Conservation (phyloP, 1,140 invertebrate genomes). For the Solenopsis fugax region DNA sequence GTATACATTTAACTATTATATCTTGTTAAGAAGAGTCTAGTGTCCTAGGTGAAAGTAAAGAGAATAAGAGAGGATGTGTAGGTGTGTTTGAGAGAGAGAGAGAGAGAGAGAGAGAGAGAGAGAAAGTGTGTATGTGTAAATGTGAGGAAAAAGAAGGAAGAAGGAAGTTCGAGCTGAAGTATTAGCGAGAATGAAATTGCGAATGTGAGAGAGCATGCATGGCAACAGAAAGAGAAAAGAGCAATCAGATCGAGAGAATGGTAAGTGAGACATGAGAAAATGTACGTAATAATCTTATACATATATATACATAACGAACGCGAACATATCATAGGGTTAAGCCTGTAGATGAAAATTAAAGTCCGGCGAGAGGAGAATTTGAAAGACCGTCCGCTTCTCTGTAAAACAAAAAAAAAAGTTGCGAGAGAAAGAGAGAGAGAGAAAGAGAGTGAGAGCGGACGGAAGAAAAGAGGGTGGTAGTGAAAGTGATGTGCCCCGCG, state of each 20-base stretch:
- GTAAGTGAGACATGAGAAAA: background rate
- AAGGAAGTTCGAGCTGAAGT: background rate
- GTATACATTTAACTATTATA: conserved; percentile 77
- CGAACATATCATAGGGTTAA: conserved; percentile 86
- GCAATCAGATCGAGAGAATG: conserved; percentile 33
- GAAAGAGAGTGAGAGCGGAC: conserved; percentile 25
- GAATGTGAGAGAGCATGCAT: conserved; percentile 3
- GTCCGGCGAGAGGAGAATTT: conserved; percentile 52
- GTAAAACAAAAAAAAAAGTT: conserved; percentile 5
- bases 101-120: conserved; percentile 22
- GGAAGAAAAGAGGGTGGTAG: conserved; percentile 64
- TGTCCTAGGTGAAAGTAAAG: conserved; percentile 75
- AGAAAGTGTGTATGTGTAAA: background rate
- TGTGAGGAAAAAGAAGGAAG: conserved; percentile 18
- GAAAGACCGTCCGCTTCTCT: conserved; percentile 24
- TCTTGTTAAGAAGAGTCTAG: conserved; percentile 83
- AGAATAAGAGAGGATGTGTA: conserved; percentile 23
- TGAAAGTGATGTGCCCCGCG: conserved; percentile 80
- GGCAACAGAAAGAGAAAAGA: background rate
- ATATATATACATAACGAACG: conserved; percentile 80
- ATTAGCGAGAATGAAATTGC: conserved; percentile 3
- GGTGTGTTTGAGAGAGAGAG: background rate
- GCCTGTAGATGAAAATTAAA: conserved; percentile 67
- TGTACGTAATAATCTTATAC: conserved; percentile 73
- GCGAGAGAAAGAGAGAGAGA: background rate